Base-by-base conservation (phyloP, 1,140 invertebrate species). In the Battus philenor region DNA sequence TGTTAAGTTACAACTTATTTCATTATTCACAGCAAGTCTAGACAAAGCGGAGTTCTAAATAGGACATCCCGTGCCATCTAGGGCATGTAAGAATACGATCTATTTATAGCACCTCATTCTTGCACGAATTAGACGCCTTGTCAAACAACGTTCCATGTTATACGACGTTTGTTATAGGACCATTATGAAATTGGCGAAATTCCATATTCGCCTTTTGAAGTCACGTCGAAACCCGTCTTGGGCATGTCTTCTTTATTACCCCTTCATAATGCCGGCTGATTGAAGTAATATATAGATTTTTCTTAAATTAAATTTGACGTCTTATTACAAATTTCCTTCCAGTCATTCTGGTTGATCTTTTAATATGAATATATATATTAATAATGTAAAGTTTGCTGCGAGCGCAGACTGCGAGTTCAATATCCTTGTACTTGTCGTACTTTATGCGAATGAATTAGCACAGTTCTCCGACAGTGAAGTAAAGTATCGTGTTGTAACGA, bases 151-250 rank as follows among this genome's bases (percentile, higher is more conserved):
- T 36, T 18, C 33, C 18, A 1, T 36, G 33, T 36, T 17, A 17
- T 36, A 33, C 33, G 33, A 36, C 16, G 17, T 36, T 36, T 18
- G 17, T 36, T 36, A 36, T 22, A 6, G 16, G 16, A 16, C 17
- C 33, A 16, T 36, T 36, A 36, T 36, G 33, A 36, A 36, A 36
- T 36, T 36, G 33, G 17, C 33, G 33, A 20, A 36, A 36, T 36
- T 36, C 33, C 33, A 36, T 36, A 18, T 36, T 20, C 15, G 31
- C 31, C 31, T 33, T 17, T 33, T 10, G 16, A 36, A 22, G 33
- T 36, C 33, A 36, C 33, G 33, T 20, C 10, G n/a, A 13, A 8
- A 31, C 10, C 7, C n/a, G n/a, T 2, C 15, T n/a, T 5, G 6
- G 10, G 4, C 15, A 36, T 22, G 33, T 18, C 10, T 1, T 11